Percentiles rank a stretch among this genome's conserved stretches.
Conservation (phyloP, 2,888 invertebrate genomes). For the Metalampra italica region DNA sequence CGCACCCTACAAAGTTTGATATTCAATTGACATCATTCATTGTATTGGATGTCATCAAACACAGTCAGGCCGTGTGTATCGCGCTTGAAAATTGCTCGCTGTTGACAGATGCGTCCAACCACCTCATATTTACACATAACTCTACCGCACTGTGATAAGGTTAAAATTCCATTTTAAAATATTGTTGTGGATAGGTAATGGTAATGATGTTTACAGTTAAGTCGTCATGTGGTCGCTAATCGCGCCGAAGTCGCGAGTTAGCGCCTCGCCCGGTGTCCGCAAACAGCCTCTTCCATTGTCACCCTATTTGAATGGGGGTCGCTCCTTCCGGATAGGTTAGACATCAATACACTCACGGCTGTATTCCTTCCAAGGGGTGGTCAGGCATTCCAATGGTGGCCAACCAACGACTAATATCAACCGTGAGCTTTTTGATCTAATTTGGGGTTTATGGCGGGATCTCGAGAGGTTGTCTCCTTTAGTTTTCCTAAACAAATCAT, state of each 20-base stretch:
- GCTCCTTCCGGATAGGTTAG: slow-evolving; percentile 36
- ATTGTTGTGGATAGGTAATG: slow-evolving; percentile 41
- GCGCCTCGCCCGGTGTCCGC: slow-evolving; percentile 75
- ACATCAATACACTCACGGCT: slow-evolving; percentile 3
- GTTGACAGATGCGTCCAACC: slow-evolving; percentile 42
- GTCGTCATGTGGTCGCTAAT: slow-evolving; percentile 49
- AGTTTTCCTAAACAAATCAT: no score
- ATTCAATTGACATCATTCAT: no score
- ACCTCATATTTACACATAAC: slow-evolving; percentile 14
- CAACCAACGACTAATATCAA: no score
- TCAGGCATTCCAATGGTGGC: background rate
- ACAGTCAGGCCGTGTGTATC: slow-evolving; percentile 1
- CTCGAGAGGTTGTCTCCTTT: no score
- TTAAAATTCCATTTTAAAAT: slow-evolving; percentile 21
- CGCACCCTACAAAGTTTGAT: no score
- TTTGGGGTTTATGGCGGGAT: no score
- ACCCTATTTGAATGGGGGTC: slow-evolving; percentile 55
- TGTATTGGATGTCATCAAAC: no score
- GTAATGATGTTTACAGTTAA: slow-evolving; percentile 60
- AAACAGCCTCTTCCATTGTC: slow-evolving; percentile 72
- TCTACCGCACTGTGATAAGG: slow-evolving; percentile 25
- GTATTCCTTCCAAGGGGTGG: slow-evolving; percentile 6
- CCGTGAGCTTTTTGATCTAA: no score
- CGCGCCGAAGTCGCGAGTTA: slow-evolving; percentile 65
- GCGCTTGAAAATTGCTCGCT: slow-evolving; percentile 34